Base-by-base conservation (phyloP, 2,113 vertebrate species). In the Bambusicola thoracicus region DNA sequence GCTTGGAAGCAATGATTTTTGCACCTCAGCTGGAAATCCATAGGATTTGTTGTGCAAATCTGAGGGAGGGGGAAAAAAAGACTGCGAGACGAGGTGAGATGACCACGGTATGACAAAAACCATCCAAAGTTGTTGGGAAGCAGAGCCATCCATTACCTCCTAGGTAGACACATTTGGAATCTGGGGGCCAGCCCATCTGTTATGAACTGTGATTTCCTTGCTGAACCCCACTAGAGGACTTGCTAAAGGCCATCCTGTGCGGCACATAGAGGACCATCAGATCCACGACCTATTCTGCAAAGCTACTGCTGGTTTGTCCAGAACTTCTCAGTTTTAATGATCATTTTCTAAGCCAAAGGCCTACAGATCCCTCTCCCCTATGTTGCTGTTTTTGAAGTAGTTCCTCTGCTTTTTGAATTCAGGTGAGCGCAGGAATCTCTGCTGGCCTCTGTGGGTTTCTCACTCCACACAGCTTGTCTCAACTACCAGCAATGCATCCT, bases 271-370 rank as follows among this genome's bases (percentile, higher is more conserved):
- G 36, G 68, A 55, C 36, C 78, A 14, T 1, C 49, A 82, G 21
- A n/a, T 66, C 38, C 49, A 36, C 0, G 3, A 41, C 8, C 25
- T 32, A 4, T 24, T 32, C 49, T 25, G 29, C 0, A 0, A 72
- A 85, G 61, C 19, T 44, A 11, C 8, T 0, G 3, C 11, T n/a
- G 20, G 4, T 36, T 58, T 48, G 38, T 30, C n/a, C 55, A 70
- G 18, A 46, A 58, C 18, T 56, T 22, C 46, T 78, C 20, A 30
- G n/a, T 27, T 78, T 79, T 24, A 63, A 82, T 16, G 24, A 13
- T 68, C 2, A 43, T 62, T 73, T 93, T 32, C 43, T 29, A 65
- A 72, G 51, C 24, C 43, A 72, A 32, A 87, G 5, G 6, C 9
- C 8, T 41, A 49, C 29, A 36, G 63, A 63, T 18, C 30, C 34